Evolutionary conservation across 23 tunicate genomes (phyloP), one percentile per base, ranked within the genome.

Genomic region (Aplidium turbinatum): DNA sequence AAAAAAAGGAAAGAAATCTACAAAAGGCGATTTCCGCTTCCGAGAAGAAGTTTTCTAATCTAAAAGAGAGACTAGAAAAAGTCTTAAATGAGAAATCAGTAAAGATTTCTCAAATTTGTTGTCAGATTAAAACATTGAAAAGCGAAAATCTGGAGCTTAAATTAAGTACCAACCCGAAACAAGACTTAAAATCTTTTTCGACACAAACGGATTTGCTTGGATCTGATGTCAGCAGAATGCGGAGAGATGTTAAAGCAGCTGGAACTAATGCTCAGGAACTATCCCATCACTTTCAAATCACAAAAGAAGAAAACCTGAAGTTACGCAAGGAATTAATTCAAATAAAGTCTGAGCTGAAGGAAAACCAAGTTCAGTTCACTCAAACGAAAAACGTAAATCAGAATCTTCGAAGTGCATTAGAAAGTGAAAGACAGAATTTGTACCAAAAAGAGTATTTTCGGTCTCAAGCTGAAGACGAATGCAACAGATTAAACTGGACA

Each of bases 401-500:
- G 11, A 42, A 42, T 11, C 16, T 42, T 9, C 11, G 16, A 11
- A 9, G 11, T 42, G 50, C 16, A 11, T 9, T 42, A 9, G 70
- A 63, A 63, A 35, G 32, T 3, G 70, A 63, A 33, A n/a, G 70
- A 32, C 4, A 31, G 21, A 21, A 22, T 35, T 23, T 35, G 30
- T 33, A n/a, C 4, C 46, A n/a, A 9, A 27, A 63, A 29, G 70
- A 31, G 1, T 46, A 63, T 16, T 29, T 35, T 9, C 19, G 34
- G 11, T 35, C 31, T 30, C 34, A 35, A 13, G 19, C 35, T 3
- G 32, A 35, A 63, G 70, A 63, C 19, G 70, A 63, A 45, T 63
- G 46, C 35, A 63, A 46, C 34, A 30, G 70, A 27, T 35, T 63
- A 35, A 46, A 63, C 32, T 63, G 70, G 70, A 35, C 35, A 13